Evolutionary conservation across 2,113 vertebrate species (phyloP).

Genomic region (Cranoglanis bouderius): DNA sequence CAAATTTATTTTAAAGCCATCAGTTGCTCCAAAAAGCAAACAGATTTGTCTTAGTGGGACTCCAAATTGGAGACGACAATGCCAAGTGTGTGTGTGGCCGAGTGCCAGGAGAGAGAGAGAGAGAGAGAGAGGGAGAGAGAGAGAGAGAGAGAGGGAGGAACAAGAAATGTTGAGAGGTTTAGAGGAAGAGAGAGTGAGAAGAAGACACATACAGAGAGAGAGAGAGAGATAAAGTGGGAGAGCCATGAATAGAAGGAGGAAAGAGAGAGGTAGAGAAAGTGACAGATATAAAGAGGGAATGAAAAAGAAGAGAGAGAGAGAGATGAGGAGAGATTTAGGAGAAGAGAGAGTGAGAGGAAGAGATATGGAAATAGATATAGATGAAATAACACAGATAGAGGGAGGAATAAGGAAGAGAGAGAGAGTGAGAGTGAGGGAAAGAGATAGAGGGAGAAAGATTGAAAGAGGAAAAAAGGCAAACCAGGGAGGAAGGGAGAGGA

Average conservation of each 20-base stretch:
- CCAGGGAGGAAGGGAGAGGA: background rate
- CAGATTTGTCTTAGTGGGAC: constrained; percentile 73
- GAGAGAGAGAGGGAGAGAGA: background rate
- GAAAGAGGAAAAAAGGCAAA: background rate
- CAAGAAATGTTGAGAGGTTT: too few species aligned
- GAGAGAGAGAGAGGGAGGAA: background rate
- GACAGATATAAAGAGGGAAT: background rate
- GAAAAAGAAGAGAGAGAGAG: background rate
- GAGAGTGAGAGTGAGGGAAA: background rate
- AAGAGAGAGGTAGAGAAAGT: background rate
- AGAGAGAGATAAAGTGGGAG: background rate
- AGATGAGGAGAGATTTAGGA: background rate
- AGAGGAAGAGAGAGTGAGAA: too few species aligned
- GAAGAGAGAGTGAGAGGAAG: background rate
- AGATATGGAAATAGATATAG: background rate
- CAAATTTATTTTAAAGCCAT: constrained; percentile 69
- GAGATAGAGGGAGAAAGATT: background rate
- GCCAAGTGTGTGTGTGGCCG: constrained; percentile 66
- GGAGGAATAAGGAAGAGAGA: too few species aligned
- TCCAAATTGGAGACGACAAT: constrained; percentile 70
- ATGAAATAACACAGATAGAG: background rate
- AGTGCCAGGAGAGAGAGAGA: constrained; percentile 55
- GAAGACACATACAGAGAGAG: too few species aligned
- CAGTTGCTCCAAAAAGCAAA: constrained; percentile 68
- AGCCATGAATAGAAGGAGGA: too few species aligned